Conservation (phyloP, 2,888 invertebrate genomes). For the Lasioglossum villosulum region DNA sequence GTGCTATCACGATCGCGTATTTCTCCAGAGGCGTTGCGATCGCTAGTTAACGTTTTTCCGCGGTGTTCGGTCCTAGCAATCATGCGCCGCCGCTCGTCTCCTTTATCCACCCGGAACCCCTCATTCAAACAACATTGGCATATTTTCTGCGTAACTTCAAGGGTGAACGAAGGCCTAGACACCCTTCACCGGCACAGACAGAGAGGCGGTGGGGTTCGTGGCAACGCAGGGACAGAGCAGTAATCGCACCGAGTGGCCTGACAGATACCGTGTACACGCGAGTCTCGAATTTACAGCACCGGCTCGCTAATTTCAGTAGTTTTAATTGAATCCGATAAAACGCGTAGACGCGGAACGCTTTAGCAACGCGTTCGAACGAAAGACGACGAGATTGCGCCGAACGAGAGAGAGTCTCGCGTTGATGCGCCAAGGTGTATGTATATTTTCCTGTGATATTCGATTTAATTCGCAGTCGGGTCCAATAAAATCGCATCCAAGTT, state of each 20-base stretch:
- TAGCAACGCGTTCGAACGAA: background rate
- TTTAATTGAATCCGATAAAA: constrained; percentile 2
- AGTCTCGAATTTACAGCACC: background rate
- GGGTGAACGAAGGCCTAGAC: constrained; percentile 32
- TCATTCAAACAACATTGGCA: constrained; percentile 51
- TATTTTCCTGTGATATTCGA: constrained; percentile 5
- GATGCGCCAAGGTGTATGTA: background rate
- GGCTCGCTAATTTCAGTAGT: background rate
- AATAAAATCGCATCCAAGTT: constrained; percentile 49
- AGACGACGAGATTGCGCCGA: background rate
- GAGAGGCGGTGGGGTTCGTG: background rate
- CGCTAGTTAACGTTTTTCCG: constrained; percentile 40
- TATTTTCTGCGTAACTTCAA: constrained; percentile 51
- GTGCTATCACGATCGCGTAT: constrained; percentile 33
- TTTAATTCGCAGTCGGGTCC: constrained; percentile 27
- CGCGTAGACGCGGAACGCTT: background rate
- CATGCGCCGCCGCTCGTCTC: constrained; percentile 12
- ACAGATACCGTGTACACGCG: background rate
- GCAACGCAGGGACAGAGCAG: background rate
- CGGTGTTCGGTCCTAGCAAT: constrained; percentile 25
- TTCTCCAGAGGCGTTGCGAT: constrained; percentile 32
- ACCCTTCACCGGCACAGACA: constrained; percentile 17
- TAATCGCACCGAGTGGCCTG: background rate
- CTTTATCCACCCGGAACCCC: constrained; percentile 22
- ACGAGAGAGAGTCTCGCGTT: constrained; percentile 1